A percentile compares a stretch with the other conserved stretches of the same genome.
Conservation (phyloP, 2,113 vertebrate species). For the Seriola quinqueradiata region DNA sequence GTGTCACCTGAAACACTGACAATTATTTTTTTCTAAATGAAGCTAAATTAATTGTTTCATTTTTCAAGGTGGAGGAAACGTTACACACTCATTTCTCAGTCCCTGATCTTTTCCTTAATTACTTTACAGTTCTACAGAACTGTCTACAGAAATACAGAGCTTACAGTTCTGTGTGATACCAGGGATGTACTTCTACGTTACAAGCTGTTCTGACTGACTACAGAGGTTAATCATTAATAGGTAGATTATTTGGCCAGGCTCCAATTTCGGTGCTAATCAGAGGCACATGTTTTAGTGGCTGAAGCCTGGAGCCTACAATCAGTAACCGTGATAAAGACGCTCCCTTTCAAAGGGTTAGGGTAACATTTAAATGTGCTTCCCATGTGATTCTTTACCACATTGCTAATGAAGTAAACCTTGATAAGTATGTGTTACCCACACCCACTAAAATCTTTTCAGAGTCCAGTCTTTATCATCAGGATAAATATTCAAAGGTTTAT, state of each 20-base stretch:
- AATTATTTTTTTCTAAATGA: neutral
- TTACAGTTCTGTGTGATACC: neutral
- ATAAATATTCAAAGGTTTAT: constrained; percentile 2
- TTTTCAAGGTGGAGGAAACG: neutral
- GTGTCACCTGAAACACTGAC: constrained; percentile 5
- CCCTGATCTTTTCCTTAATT: neutral
- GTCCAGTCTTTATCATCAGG: neutral
- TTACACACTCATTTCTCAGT: neutral
- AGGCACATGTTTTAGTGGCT: constrained; percentile 23
- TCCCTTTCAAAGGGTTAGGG: neutral
- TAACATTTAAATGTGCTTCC: constrained; percentile 1
- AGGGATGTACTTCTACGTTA: neutral
- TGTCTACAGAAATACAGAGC: no score
- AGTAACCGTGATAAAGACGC: constrained; percentile 31
- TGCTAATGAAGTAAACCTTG: constrained; percentile 15
- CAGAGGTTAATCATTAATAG: constrained; percentile 47
- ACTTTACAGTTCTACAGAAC: neutral
- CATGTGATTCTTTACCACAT: constrained; percentile 7
- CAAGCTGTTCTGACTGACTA: neutral
- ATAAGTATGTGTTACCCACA: neutral
- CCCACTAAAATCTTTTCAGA: constrained; percentile 1
- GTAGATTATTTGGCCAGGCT: constrained; percentile 41
- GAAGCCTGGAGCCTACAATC: constrained; percentile 9
- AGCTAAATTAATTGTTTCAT: neutral
- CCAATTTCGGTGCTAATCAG: constrained; percentile 47